Conservation (phyloP, 2,113 vertebrate genomes). For the Neogobius melanostomus region DNA sequence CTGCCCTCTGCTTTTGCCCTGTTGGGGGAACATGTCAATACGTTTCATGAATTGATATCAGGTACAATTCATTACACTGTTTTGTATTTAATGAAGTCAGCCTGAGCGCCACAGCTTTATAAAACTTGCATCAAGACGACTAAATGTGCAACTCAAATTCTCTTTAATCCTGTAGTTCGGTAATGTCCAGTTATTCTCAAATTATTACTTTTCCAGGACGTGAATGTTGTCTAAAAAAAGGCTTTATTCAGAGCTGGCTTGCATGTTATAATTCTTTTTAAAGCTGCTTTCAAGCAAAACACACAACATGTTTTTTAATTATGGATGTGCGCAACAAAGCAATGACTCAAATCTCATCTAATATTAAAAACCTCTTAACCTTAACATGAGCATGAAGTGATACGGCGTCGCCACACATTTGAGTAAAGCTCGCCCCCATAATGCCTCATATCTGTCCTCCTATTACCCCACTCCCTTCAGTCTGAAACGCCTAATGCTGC, state of each 20-base stretch:
- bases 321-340: not conserved
- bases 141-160: too few species aligned
- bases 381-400: not conserved
- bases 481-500: slow-evolving; percentile 11
- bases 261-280: not conserved
- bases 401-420: not conserved
- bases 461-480: not conserved
- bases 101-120: too few species aligned
- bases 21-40: not conserved
- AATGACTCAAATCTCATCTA: not conserved
- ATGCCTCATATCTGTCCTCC: not conserved
- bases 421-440: not conserved
- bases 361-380: slow-evolving; percentile 4
- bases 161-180: too few species aligned
- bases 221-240: not conserved
- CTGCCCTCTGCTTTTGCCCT: not conserved
- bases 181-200: not conserved
- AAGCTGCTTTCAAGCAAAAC: not conserved
- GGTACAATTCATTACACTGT: too few species aligned
- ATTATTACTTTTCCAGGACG: not conserved
- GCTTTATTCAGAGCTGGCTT: not conserved
- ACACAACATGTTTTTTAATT: slow-evolving; percentile 2
- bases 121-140: too few species aligned
- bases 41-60: not conserved
- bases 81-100: too few species aligned